phyloP scores from a whole-genome alignment of 2,888 invertebrate genomes.

The Plutella xylostella region DNA sequence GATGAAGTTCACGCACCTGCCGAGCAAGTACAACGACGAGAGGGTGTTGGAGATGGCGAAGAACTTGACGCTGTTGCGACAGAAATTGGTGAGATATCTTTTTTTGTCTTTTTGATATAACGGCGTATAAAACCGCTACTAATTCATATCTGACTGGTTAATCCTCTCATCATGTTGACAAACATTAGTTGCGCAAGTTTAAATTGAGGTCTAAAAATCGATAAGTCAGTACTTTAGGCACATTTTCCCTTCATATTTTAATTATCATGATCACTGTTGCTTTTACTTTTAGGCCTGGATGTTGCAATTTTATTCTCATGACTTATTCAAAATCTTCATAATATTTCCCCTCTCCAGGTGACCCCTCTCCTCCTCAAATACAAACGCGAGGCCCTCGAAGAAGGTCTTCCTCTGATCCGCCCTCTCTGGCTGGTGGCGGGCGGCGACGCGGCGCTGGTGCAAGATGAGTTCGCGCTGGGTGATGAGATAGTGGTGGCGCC shows the following conservation, averaged over 20 bases:
- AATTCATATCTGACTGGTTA: no score
- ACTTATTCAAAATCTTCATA: no score
- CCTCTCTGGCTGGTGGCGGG: slow-evolving; percentile 93
- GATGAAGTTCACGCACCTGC: slow-evolving; percentile 90
- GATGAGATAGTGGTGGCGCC: slow-evolving; percentile 93
- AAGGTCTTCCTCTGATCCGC: slow-evolving; percentile 85
- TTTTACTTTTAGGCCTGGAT: neutral
- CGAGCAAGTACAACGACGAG: slow-evolving; percentile 88
- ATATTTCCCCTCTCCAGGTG: slow-evolving; percentile 53
- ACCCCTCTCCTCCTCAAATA: slow-evolving; percentile 82
- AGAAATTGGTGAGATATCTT: slow-evolving; percentile 70
- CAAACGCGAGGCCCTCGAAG: slow-evolving; percentile 81
- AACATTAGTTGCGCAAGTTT: no score
- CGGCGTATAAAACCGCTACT: no score
- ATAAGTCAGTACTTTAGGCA: no score
- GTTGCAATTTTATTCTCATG: no score
- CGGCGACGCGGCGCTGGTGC: slow-evolving; percentile 82
- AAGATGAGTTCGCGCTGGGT: slow-evolving; percentile 91
- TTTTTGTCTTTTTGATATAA: no score
- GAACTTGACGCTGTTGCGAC: slow-evolving; percentile 78
- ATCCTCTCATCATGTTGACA: no score
- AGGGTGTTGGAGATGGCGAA: slow-evolving; percentile 82
- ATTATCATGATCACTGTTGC: neutral
- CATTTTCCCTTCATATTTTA: no score
- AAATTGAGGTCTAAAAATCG: neutral